Evolutionary conservation across 2,888 invertebrate genomes (phyloP).

Genomic region (Eupithecia subfuscata): DNA sequence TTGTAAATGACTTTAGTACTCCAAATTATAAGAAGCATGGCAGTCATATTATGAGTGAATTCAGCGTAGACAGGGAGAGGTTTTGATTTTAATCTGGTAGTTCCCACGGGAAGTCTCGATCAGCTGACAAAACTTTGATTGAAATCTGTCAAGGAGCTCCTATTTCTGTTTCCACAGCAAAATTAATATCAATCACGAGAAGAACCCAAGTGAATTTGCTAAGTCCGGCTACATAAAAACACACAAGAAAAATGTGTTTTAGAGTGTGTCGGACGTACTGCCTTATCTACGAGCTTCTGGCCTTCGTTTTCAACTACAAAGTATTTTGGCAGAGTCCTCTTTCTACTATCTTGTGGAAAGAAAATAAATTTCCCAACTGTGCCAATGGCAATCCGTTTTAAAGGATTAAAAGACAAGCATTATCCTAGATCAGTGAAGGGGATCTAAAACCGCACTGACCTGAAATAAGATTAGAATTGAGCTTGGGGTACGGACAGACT

Average conservation of each 20-base stretch:
- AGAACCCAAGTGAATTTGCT: background rate
- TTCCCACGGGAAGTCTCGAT: background rate
- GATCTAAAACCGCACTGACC: slow-evolving; percentile 40
- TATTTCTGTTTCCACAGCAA: background rate
- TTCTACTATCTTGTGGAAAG: background rate
- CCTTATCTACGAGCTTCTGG: background rate
- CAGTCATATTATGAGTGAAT: too few relatives aligned
- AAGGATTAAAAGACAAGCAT: slow-evolving; percentile 42
- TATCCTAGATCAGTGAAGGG: slow-evolving; percentile 42
- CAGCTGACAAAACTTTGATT: background rate
- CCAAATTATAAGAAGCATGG: too few relatives aligned
- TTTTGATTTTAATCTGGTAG: too few relatives aligned
- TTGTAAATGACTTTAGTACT: too few relatives aligned
- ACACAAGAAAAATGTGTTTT: background rate
- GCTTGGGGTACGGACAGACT: background rate
- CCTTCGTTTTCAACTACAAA: background rate
- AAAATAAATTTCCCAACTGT: slow-evolving; percentile 31
- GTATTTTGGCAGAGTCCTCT: slow-evolving; percentile 3
- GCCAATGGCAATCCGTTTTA: slow-evolving; percentile 41
- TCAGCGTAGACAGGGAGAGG: too few relatives aligned
- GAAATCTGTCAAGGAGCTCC: background rate
- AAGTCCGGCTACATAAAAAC: background rate
- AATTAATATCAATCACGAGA: background rate
- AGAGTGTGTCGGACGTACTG: background rate
- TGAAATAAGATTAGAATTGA: slow-evolving; percentile 40